These are phyloP conservation scores for Cydia amplana DNA, from an alignment of 1,140 invertebrate species.

Conservation along the genomic window DNA sequence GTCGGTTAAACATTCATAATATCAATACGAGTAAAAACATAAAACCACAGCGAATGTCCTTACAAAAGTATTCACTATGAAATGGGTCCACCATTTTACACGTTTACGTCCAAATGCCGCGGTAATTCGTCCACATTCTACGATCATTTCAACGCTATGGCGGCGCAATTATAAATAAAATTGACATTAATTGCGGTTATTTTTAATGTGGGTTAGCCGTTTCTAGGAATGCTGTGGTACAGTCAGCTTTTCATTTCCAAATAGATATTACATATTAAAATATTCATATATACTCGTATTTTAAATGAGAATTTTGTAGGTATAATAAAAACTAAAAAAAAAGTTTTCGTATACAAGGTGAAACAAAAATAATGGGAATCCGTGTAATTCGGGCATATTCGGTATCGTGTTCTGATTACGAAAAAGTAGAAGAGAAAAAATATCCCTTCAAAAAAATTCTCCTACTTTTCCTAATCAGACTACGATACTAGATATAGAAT, in stretches of 20 bases:
- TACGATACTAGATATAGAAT: too few relatives aligned
- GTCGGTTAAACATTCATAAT: too few relatives aligned
- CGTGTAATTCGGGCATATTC: too few relatives aligned
- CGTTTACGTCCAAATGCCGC: constrained; percentile 12
- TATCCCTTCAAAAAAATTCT: too few relatives aligned
- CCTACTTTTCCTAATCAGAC: too few relatives aligned
- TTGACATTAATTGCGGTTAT: constrained; percentile 71
- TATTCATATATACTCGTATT: too few relatives aligned
- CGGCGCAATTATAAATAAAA: constrained; percentile 73
- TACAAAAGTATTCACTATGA: background rate
- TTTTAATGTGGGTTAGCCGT: constrained; percentile 67
- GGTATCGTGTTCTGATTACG: too few relatives aligned
- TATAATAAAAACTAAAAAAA: too few relatives aligned
- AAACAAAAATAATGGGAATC: too few relatives aligned
- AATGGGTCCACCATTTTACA: constrained; percentile 1
- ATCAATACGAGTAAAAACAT: background rate
- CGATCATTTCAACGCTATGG: constrained; percentile 45
- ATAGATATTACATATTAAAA: background rate
- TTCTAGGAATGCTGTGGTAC: constrained; percentile 60
- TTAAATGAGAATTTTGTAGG: too few relatives aligned
- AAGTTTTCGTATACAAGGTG: too few relatives aligned
- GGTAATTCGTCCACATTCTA: constrained; percentile 1
- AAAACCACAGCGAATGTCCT: constrained; percentile 1
- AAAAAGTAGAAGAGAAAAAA: too few relatives aligned
- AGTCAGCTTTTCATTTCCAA: background rate